Percentiles rank a stretch among this genome's conserved stretches.
phyloP scores from a whole-genome alignment of 2,888 invertebrate species.

The Bombylius major region DNA sequence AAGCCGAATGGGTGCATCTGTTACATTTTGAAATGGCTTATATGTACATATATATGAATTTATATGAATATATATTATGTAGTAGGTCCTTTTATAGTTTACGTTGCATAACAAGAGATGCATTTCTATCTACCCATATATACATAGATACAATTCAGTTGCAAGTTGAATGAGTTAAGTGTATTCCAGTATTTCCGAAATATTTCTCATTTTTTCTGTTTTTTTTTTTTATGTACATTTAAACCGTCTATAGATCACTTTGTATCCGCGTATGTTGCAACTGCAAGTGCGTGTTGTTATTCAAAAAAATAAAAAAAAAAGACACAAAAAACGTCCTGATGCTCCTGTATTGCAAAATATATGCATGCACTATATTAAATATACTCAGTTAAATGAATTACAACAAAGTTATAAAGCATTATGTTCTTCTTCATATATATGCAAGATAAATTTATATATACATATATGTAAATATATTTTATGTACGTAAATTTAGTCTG shows the following conservation, averaged over 20 bases:
- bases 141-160: background rate
- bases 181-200: conserved; percentile 3
- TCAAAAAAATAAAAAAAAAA: background rate
- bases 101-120: too few relatives aligned
- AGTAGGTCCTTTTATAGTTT: too few relatives aligned
- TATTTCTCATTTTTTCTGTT: conserved; percentile 1
- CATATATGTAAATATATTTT: too few relatives aligned
- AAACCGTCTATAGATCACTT: background rate
- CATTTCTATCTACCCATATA: too few relatives aligned
- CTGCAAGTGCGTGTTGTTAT: background rate
- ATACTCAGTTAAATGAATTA: background rate
- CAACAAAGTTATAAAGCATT: background rate
- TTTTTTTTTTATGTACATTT: too few relatives aligned
- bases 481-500: background rate
- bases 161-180: conserved; percentile 8
- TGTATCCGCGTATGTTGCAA: background rate
- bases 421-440: background rate
- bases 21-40: background rate
- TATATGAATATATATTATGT: too few relatives aligned
- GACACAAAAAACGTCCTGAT: too few relatives aligned
- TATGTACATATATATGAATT: too few relatives aligned
- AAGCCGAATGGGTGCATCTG: background rate
- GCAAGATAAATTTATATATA: background rate
- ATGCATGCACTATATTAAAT: too few relatives aligned
- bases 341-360: too few relatives aligned